A percentile compares a stretch with the other conserved stretches of the same genome.
These are phyloP conservation scores for Thaumatotibia leucotreta DNA, from an alignment of 1,140 invertebrate genomes.

Conservation along the genomic window DNA sequence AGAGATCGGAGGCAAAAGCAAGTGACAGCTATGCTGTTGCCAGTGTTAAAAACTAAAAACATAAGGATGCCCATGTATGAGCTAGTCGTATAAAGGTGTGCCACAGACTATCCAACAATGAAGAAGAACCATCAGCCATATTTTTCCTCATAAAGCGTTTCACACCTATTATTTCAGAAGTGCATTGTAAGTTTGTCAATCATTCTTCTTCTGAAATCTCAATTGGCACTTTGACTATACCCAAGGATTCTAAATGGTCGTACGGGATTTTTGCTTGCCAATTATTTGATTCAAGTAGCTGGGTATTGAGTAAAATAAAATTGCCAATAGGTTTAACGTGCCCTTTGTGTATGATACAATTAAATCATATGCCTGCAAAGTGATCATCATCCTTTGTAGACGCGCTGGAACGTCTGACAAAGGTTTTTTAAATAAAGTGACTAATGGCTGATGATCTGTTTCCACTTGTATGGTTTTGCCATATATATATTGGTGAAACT, in stretches of 20 bases:
- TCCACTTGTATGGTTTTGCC: conserved; percentile 42
- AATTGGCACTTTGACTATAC: not conserved
- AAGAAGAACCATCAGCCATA: not conserved
- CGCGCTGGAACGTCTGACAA: conserved; percentile 46
- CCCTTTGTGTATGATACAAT: conserved; percentile 54
- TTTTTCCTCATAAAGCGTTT: not conserved
- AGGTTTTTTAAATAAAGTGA: conserved; percentile 54
- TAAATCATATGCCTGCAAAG: conserved; percentile 57
- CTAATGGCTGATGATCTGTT: conserved; percentile 62
- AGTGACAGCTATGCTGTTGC: too few species aligned
- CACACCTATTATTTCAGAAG: not conserved
- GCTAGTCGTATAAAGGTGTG: too few species aligned
- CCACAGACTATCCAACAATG: too few species aligned
- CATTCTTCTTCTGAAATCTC: not conserved
- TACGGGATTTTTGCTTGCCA: not conserved
- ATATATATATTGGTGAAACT: conserved; percentile 57
- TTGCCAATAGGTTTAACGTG: too few species aligned
- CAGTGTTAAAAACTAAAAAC: too few species aligned
- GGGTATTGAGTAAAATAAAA: not conserved
- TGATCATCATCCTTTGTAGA: conserved; percentile 58
- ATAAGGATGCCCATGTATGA: too few species aligned
- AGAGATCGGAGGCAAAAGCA: too few species aligned
- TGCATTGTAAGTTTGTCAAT: not conserved
- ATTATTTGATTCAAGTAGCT: not conserved
- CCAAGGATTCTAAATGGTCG: not conserved